Conservation (phyloP, 2,888 invertebrate species). For the Calephelis perditalis region DNA sequence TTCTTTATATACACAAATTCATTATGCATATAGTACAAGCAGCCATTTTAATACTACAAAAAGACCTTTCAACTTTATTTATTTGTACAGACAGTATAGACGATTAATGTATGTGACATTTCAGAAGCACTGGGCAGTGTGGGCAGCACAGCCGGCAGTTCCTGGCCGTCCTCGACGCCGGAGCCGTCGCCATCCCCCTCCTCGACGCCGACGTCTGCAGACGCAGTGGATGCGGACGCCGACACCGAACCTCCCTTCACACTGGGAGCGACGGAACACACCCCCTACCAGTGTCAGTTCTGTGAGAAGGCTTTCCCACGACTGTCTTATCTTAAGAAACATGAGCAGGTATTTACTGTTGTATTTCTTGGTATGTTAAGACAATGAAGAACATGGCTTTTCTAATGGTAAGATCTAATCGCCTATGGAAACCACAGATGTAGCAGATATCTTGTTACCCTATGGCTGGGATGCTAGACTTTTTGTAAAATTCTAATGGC, state of each 20-base stretch:
- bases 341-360: slow-evolving; percentile 87
- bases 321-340: slow-evolving; percentile 91
- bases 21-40: too few species aligned
- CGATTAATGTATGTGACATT: background rate
- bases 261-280: slow-evolving; percentile 83
- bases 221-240: slow-evolving; percentile 81
- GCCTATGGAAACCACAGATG: too few species aligned
- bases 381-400: too few species aligned
- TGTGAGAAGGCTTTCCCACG: slow-evolving; percentile 94
- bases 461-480: too few species aligned
- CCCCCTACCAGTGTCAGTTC: slow-evolving; percentile 94
- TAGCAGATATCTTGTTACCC: too few species aligned
- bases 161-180: slow-evolving; percentile 82
- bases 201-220: slow-evolving; percentile 82
- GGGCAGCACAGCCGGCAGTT: slow-evolving; percentile 82
- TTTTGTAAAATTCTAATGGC: too few species aligned
- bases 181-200: slow-evolving; percentile 80
- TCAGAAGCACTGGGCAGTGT: slow-evolving; percentile 82
- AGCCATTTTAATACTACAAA: too few species aligned
- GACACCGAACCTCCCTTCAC: slow-evolving; percentile 81
- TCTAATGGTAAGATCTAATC: too few species aligned
- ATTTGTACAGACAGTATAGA: too few species aligned
- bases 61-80: too few species aligned
- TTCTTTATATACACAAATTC: background rate
- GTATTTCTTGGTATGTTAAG: background rate